Percentiles rank a stretch among this genome's conserved stretches.
phyloP scores from a whole-genome alignment of 2,888 invertebrate species.

The Trileptium ribeirensis region DNA sequence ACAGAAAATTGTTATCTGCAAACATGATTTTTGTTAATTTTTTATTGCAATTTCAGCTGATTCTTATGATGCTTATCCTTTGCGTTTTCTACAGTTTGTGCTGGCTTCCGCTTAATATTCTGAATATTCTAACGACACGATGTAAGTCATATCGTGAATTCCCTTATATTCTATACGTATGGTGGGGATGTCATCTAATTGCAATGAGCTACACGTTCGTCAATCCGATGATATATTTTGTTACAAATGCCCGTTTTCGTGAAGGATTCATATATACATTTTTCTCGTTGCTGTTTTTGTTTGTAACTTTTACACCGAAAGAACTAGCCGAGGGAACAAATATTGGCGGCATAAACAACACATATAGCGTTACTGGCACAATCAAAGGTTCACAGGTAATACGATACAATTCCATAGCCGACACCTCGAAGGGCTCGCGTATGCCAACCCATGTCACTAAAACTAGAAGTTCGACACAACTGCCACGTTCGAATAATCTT shows the following conservation, averaged over 20 bases:
- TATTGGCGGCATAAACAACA: too few relatives aligned
- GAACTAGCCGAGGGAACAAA: background rate
- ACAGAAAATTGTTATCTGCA: too few relatives aligned
- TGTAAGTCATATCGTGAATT: background rate
- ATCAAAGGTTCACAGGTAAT: too few relatives aligned
- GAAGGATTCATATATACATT: constrained; percentile 16
- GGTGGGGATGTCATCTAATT: constrained; percentile 25
- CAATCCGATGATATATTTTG: constrained; percentile 21
- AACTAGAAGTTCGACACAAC: too few relatives aligned
- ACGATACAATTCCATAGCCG: too few relatives aligned
- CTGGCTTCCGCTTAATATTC: constrained; percentile 20
- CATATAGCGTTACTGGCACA: too few relatives aligned
- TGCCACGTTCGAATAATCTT: too few relatives aligned
- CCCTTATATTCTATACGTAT: constrained; percentile 15
- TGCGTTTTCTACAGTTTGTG: constrained; percentile 5
- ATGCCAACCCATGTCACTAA: too few relatives aligned
- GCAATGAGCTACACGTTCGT: constrained; percentile 23
- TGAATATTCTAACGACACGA: background rate
- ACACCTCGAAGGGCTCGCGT: too few relatives aligned
- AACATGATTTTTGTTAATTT: too few relatives aligned
- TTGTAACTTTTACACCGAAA: background rate
- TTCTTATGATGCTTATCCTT: constrained; percentile 16
- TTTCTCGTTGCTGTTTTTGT: background rate
- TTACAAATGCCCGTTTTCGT: background rate
- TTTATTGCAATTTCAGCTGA: constrained; percentile 21